Conservation (phyloP, 2,113 vertebrate genomes). For the Proteles cristata region DNA sequence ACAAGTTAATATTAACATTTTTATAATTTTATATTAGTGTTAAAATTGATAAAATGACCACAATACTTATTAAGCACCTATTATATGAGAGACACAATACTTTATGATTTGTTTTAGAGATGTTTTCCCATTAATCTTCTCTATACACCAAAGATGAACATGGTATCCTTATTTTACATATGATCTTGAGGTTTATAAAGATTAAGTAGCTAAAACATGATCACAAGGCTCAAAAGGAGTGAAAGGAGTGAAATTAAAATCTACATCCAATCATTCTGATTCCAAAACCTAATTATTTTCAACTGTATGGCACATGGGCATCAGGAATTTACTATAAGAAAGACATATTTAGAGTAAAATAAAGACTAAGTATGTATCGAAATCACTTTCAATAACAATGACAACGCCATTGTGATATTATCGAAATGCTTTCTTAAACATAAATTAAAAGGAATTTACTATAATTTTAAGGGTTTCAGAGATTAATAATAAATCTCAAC, state of each 20-base stretch:
- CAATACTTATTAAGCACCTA: background rate
- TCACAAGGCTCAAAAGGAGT: background rate
- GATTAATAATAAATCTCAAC: background rate
- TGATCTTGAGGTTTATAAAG: background rate
- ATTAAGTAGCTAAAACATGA: background rate
- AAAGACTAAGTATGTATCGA: background rate
- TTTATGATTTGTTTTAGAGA: background rate
- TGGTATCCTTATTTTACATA: background rate
- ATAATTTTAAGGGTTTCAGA: background rate
- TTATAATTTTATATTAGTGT: background rate
- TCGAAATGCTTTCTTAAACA: background rate
- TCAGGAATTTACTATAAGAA: background rate
- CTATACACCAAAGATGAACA: background rate
- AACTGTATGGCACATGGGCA: background rate
- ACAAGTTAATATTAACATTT: background rate
- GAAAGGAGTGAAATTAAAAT: constrained; percentile 21
- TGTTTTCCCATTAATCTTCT: background rate
- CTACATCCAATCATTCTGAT: background rate
- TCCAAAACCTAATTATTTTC: background rate
- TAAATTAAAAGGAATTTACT: background rate
- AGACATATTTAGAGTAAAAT: background rate
- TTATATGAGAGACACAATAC: background rate
- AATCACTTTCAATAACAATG: background rate
- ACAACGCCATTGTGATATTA: background rate
- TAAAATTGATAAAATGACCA: background rate